Base-by-base conservation (phyloP, 2,113 vertebrate genomes). In the Nyctereutes procyonoides region DNA sequence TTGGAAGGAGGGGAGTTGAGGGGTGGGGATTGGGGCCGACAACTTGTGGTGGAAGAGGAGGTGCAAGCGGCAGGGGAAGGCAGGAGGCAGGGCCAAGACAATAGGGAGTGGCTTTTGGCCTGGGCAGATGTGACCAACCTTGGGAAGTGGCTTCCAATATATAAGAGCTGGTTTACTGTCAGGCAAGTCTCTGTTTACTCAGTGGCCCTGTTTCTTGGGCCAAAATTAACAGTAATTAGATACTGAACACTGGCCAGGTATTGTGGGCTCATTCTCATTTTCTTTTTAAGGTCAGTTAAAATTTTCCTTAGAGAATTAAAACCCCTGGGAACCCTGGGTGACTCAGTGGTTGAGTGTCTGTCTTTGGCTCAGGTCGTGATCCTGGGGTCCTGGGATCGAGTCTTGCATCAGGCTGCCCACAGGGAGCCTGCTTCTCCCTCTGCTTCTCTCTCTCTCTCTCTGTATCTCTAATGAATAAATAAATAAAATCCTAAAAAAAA, bases 191-290 rank as follows among this genome's bases (percentile, higher is more conserved):
- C 76, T 93, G n/a, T 97, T 97, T 96, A 88, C 63, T 87, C 85
- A 38, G 8, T n/a, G 80, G 60, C 65, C 10, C 48, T 73, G 12
- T 30, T 93, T 88, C 80, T 51, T 58, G 74, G n/a, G 85, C 74
- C 96, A 97, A 92, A 96, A 95, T 93, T 85, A 97, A 96, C 94
- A 43, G 43, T 43, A 43, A 43, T n/a, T 58, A 35, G 1, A 60
- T 24, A 24, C 32, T 4, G 11, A 13, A 16, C 12, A 16, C 3
- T 69, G n/a, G 8, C 60, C 43, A 17, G n/a, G n/a, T 69, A 35
- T 22, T 14, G 24, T 43, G 20, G 48, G 11, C 0, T 16, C 65
- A 17, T 22, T 43, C 56, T 93, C 24, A 32, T 67, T 82, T 55
- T 83, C 28, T 32, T 77, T 56, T 63, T 58, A 51, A 94, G 32